phyloP scores from a whole-genome alignment of 1,140 invertebrate genomes.

The Penaeus chinensis region DNA sequence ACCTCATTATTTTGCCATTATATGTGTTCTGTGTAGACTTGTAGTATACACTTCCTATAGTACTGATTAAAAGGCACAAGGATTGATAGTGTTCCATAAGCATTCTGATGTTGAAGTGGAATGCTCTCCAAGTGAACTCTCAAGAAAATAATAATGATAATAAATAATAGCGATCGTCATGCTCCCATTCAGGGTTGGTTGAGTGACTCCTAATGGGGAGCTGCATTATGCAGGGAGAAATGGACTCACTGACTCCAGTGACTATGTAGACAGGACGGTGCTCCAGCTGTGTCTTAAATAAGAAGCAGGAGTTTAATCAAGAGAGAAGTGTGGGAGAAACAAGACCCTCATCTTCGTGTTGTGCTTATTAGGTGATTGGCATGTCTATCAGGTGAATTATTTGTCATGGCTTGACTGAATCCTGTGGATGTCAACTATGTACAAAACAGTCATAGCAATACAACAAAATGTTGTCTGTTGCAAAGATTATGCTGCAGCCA shows the following conservation, averaged over 20 bases:
- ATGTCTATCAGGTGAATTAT: too few relatives aligned
- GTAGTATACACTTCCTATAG: conserved; percentile 28
- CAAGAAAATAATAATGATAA: conserved; percentile 7
- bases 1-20: conserved; percentile 54
- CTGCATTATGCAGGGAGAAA: conserved; percentile 7
- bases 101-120: conserved; percentile 22
- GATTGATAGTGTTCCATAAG: conserved; percentile 28
- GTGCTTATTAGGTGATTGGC: not conserved
- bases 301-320: not conserved
- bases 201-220: conserved; percentile 27
- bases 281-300: conserved; percentile 31
- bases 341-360: conserved; percentile 2
- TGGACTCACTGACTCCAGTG: conserved; percentile 24
- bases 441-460: too few relatives aligned
- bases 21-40: conserved; percentile 47
- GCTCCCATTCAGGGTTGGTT: conserved; percentile 13
- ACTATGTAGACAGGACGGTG: conserved; percentile 35
- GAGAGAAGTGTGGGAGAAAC: conserved; percentile 18
- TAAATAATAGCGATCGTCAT: conserved; percentile 15
- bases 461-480: too few relatives aligned
- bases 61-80: conserved; percentile 44
- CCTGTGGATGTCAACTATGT: too few relatives aligned
- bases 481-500: too few relatives aligned
- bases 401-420: too few relatives aligned
- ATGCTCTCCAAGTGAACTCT: conserved; percentile 31